Conservation (phyloP, 2,113 vertebrate species). For the Passer domesticus region DNA sequence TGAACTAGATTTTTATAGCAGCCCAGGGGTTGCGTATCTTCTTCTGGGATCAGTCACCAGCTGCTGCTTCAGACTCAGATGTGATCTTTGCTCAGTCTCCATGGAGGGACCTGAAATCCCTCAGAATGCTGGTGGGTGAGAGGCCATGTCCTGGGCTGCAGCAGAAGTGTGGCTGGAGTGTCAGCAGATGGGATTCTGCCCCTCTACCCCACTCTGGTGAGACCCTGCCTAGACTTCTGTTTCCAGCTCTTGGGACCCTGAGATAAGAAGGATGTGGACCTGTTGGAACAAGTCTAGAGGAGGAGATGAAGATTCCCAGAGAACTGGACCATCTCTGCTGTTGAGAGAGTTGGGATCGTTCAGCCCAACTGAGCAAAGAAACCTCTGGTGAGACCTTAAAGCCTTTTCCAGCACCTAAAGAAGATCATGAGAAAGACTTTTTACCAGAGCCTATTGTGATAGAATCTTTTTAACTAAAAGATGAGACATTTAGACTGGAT, state of each 20-base stretch:
- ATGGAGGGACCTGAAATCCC: not conserved
- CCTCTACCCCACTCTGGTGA: not conserved
- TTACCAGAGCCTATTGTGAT: not conserved
- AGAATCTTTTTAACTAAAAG: not conserved
- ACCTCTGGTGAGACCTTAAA: not conserved
- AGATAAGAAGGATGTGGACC: not conserved
- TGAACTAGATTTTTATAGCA: not conserved
- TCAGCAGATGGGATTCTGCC: accelerated
- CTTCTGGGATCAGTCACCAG: not conserved
- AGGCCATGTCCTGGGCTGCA: not conserved
- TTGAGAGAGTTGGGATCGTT: not conserved
- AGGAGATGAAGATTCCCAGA: not conserved
- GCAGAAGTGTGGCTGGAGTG: accelerated
- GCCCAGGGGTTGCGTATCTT: accelerated
- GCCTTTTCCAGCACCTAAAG: not conserved
- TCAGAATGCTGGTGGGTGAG: not conserved
- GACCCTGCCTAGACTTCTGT: not conserved
- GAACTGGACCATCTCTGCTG: not conserved
- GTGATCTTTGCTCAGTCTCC: not conserved
- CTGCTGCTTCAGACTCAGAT: not conserved
- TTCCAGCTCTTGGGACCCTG: accelerated
- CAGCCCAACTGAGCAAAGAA: not conserved
- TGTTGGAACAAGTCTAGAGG: accelerated
- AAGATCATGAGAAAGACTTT: not conserved
- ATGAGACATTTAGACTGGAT: not conserved